Percentiles rank a stretch among this genome's conserved stretches.
Evolutionary conservation across 2,797 vertebrate species (phyloP).

Genomic region (Falco berigora): DNA sequence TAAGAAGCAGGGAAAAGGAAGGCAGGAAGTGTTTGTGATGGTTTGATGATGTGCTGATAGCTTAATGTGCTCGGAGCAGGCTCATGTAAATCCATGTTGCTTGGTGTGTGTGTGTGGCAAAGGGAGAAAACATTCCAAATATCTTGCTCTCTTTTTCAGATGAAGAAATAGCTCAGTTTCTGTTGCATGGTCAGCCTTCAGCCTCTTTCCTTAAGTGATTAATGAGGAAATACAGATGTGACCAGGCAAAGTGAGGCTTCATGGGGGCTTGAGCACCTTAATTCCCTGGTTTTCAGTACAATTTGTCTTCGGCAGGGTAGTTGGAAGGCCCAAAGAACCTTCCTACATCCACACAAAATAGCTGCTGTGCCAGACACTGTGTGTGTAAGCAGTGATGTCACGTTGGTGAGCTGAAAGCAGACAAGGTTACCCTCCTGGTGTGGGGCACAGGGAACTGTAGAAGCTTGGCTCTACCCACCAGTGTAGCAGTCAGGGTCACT

Average conservation of each 20-base stretch:
- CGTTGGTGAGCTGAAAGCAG: neutral
- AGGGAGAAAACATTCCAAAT: neutral
- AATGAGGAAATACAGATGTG: neutral
- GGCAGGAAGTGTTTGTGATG: neutral
- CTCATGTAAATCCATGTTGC: neutral
- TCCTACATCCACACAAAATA: neutral
- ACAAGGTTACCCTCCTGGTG: neutral
- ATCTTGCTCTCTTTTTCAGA: neutral
- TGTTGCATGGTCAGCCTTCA: neutral
- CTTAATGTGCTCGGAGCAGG: neutral
- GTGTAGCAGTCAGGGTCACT: too few relatives aligned
- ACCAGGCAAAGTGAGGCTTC: neutral
- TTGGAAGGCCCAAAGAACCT: neutral
- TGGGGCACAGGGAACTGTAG: neutral
- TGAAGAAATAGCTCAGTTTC: neutral
- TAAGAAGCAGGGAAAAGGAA: neutral
- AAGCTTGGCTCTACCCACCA: neutral
- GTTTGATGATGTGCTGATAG: constrained; percentile 4
- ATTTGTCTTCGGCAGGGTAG: neutral
- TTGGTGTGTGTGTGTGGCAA: neutral
- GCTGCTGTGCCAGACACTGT: neutral
- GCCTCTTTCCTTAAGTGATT: neutral
- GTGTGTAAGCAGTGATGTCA: neutral
- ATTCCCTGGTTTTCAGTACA: neutral
- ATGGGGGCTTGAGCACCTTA: neutral